These are phyloP conservation scores for Battus philenor DNA, from an alignment of 1,140 invertebrate species.

Conservation along the genomic window DNA sequence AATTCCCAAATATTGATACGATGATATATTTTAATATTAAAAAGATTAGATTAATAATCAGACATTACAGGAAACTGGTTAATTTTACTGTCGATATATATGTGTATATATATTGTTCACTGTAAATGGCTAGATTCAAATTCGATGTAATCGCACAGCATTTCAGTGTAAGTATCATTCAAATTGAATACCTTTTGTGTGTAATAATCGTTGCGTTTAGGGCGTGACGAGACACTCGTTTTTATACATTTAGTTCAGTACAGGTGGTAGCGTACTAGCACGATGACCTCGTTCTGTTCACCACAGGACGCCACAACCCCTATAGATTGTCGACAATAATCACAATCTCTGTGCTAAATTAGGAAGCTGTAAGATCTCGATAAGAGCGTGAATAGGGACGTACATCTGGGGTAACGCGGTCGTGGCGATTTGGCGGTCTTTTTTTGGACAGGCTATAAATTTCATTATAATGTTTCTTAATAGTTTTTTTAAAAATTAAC, in stretches of 20 bases:
- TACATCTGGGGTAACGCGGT: neutral
- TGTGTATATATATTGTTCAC: too few relatives aligned
- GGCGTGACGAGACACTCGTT: neutral
- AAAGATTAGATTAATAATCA: too few relatives aligned
- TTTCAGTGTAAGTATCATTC: too few relatives aligned
- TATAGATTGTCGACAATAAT: too few relatives aligned
- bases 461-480: too few relatives aligned
- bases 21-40: too few relatives aligned
- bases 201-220: neutral
- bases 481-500: too few relatives aligned
- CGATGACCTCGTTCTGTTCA: slow-evolving; percentile 49
- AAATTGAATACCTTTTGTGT: neutral
- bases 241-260: slow-evolving; percentile 19
- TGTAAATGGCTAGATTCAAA: neutral
- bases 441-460: too few relatives aligned
- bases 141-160: neutral
- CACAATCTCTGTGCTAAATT: slow-evolving; percentile 29
- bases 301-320: slow-evolving; percentile 39
- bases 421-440: slow-evolving; percentile 3
- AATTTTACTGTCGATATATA: too few relatives aligned
- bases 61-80: too few relatives aligned
- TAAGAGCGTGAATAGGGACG: slow-evolving; percentile 24
- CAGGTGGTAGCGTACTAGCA: slow-evolving; percentile 51
- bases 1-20: too few relatives aligned
- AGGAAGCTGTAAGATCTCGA: slow-evolving; percentile 43